A percentile compares a stretch with the other conserved stretches of the same genome.
Evolutionary conservation across 2,797 vertebrate species (phyloP).

Genomic region (Pipistrellus kuhlii): DNA sequence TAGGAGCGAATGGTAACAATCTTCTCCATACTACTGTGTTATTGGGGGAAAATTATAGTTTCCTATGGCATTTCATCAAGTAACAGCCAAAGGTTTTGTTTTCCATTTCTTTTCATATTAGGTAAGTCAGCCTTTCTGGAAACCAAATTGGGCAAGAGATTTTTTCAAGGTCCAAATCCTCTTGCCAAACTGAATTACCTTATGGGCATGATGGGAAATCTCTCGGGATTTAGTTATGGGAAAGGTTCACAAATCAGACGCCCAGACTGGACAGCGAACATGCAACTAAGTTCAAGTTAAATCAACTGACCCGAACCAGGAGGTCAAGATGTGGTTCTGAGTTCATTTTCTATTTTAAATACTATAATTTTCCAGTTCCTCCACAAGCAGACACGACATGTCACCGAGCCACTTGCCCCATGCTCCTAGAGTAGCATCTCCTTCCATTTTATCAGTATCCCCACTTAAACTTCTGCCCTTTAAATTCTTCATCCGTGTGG

Average conservation of each 20-base stretch:
- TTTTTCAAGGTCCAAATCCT: conserved; percentile 63
- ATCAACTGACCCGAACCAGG: not conserved
- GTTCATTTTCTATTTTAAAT: conserved; percentile 44
- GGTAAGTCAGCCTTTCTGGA: conserved; percentile 62
- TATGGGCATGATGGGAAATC: conserved; percentile 48
- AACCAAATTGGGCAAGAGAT: conserved; percentile 63
- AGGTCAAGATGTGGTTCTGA: conserved; percentile 22
- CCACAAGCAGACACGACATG: not conserved
- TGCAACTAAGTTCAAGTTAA: not conserved
- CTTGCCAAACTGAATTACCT: conserved; percentile 66
- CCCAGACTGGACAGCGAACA: not conserved
- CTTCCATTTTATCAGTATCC: not conserved
- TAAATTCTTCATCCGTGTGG: not conserved
- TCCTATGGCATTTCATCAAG: conserved; percentile 28
- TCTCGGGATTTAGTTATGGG: conserved; percentile 21
- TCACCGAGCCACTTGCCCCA: not conserved
- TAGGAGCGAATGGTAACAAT: not conserved
- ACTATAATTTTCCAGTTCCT: conserved; percentile 34
- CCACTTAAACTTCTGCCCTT: not conserved
- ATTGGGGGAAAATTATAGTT: not conserved
- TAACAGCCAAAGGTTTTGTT: conserved; percentile 49
- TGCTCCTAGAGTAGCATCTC: not conserved
- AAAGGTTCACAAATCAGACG: conserved; percentile 30
- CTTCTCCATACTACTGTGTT: not conserved
- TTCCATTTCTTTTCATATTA: conserved; percentile 66